Conservation (phyloP, 2,113 vertebrate species). For the Pseudorhombus dupliciocellatus region DNA sequence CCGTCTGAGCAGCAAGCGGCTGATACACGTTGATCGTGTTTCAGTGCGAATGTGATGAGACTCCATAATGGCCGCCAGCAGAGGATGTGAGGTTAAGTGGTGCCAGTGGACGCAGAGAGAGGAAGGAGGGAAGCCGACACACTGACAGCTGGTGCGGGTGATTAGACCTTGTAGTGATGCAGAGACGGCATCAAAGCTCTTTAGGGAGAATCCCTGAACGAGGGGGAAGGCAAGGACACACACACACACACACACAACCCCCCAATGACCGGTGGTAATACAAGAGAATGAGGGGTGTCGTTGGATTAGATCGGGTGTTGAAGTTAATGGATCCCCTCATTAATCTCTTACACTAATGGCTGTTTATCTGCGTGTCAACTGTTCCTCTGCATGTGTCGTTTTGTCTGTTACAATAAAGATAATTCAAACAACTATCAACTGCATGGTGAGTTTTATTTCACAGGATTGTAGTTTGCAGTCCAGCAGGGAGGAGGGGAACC, state of each 20-base stretch:
- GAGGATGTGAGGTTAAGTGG: constrained; percentile 71
- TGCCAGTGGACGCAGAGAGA: constrained; percentile 29
- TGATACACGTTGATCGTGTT: constrained; percentile 47
- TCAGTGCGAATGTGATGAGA: constrained; percentile 26
- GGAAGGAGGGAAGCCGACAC: constrained; percentile 47
- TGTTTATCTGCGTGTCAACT: constrained; percentile 30
- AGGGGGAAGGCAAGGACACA: constrained; percentile 45
- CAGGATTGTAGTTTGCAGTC: not conserved
- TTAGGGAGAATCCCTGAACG: constrained; percentile 71
- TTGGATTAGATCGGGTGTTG: constrained; percentile 58
- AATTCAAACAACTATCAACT: constrained; percentile 11
- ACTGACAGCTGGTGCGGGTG: constrained; percentile 81
- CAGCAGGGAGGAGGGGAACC: too few relatives aligned
- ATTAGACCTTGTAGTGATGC: constrained; percentile 67
- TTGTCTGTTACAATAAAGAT: constrained; percentile 28
- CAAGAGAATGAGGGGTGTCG: constrained; percentile 30
- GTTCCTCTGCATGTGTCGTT: not conserved
- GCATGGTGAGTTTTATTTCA: not conserved
- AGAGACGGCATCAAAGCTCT: constrained; percentile 74
- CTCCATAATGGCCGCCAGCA: constrained; percentile 54
- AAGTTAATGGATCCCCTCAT: constrained; percentile 42
- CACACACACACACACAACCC: constrained; percentile 25
- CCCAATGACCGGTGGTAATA: constrained; percentile 18
- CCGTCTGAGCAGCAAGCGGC: not conserved
- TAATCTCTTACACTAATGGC: constrained; percentile 37